Evolutionary conservation across 2,888 invertebrate genomes (phyloP).

Genomic region (Carabus problematicus): DNA sequence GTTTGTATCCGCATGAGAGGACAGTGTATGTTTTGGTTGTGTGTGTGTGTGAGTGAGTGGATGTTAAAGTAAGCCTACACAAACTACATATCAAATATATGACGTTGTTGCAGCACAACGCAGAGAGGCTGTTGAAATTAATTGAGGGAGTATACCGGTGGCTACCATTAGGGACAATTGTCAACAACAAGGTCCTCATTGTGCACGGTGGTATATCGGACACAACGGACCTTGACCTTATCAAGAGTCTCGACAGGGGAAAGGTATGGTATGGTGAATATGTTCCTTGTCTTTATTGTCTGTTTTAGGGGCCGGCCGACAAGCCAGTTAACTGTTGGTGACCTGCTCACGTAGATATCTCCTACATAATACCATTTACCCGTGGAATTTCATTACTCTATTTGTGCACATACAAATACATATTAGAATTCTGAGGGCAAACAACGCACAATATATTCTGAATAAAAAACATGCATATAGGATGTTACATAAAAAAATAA

Average conservation of each 20-base stretch:
- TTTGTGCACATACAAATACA: no score
- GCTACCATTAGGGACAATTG: constrained; percentile 89
- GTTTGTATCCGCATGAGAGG: no score
- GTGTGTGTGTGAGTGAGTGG: no score
- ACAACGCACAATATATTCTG: no score
- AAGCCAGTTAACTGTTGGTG: neutral
- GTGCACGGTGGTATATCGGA: constrained; percentile 94
- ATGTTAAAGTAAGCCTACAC: no score
- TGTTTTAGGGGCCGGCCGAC: neutral
- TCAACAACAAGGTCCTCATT: constrained; percentile 88
- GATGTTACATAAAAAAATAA: no score
- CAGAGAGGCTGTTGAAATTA: constrained; percentile 77
- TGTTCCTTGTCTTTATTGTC: no score
- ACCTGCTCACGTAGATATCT: neutral
- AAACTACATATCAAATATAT: no score
- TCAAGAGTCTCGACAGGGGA: constrained; percentile 81
- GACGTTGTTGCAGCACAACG: constrained; percentile 67
- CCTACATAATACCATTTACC: neutral
- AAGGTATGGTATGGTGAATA: constrained; percentile 66
- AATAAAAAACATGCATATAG: no score
- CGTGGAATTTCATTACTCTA: no score
- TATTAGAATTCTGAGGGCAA: no score
- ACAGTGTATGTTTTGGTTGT: no score
- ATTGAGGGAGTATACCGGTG: constrained; percentile 92
- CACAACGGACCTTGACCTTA: constrained; percentile 81